Base-by-base conservation (phyloP, 2,888 invertebrate species). In the Pachydiplax longipennis region DNA sequence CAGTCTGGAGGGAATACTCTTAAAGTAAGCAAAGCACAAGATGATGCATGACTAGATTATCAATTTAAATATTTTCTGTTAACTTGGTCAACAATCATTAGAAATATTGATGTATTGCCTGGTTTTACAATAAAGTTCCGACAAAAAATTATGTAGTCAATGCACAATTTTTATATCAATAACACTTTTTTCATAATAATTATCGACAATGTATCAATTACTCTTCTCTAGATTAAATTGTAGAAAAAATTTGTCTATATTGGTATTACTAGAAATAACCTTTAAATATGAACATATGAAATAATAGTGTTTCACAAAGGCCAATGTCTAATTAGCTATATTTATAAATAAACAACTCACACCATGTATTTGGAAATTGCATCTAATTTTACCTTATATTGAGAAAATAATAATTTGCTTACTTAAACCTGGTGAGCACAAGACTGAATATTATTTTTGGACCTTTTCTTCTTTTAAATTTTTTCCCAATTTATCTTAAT, bases 61-160 rank as follows among this genome's bases (percentile, higher is more conserved):
- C 87, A 58, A 61, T 87, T 87, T 87, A 87, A 61, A 87, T 61
- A 87, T 87, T 87, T 87, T 61, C 61, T 61, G 61, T 87, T 87
- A 87, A 87, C 61, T 87, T 87, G 87, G 87, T 87, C 87, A 87
- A 87, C 87, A 87, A 87, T 87, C 48, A 61, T 87, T 87, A 87
- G 87, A 87, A 87, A 87, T 87, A 87, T 87, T 87, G 87, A 87
- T 87, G 87, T 87, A 87, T 87, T 87, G 87, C 87, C 87, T 87
- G 87, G 87, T 37, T 83, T 73, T 73, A 73, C 73, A 31, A 73
- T 87, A 87, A 61, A 87, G 87, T 48, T 87, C 61, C 61, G 87
- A 87, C 87, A 87, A 87, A 87, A 44, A 87, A 48, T 73, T 87
- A 37, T 87, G 65, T 61, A 87, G 87, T 87, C 87, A 87, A 87